Evolutionary conservation across 2,888 invertebrate species (phyloP), one percentile per base, ranked within the genome.

Genomic region (Latrodectus hesperus): DNA sequence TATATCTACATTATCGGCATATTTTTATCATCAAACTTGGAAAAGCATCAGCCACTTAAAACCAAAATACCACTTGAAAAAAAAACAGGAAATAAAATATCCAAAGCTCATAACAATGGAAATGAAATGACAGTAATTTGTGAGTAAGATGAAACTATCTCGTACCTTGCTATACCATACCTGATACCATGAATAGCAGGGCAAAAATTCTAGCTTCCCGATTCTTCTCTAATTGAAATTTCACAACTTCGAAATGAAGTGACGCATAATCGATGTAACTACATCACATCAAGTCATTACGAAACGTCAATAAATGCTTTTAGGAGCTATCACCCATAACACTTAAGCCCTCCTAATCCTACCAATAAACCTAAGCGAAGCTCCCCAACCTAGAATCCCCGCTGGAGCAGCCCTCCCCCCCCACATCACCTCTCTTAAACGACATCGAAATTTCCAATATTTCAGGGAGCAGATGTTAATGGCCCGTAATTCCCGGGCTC

Each of bases 401-500:
- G 55, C 71, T 17, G 22, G n/a, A 10, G 16, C 73, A 52, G 38
- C 68, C 80, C 26, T 51, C 17, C 60, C 9, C 49, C 51, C 17
- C 12, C 17, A 49, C 64, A 14, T 22, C 64, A 16, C 51, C 52
- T n/a, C 22, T 12, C 22, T 68, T 68, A 68, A 68, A 68, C 67
- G 17, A 14, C 67, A 55, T 80, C 72, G 68, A 82, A 82, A 82
- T 75, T 82, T 65, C 82, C 81, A 74, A 68, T 75, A 72, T 71
- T 73, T 72, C 52, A 53, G 71, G 68, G 60, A 73, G 72, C 84
- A 73, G 78, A 77, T 87, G 86, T 80, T 87, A 87, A 87, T 87
- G 86, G 86, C 10, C 76, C 81, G 86, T 87, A 77, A 87, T 87
- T 87, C 81, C 84, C 86, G 53, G n/a, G 76, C 76, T 74, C 80